A percentile compares a stretch with the other conserved stretches of the same genome.
These are phyloP conservation scores for Pipa parva DNA, from an alignment of 2,113 vertebrate species.

Conservation along the genomic window DNA sequence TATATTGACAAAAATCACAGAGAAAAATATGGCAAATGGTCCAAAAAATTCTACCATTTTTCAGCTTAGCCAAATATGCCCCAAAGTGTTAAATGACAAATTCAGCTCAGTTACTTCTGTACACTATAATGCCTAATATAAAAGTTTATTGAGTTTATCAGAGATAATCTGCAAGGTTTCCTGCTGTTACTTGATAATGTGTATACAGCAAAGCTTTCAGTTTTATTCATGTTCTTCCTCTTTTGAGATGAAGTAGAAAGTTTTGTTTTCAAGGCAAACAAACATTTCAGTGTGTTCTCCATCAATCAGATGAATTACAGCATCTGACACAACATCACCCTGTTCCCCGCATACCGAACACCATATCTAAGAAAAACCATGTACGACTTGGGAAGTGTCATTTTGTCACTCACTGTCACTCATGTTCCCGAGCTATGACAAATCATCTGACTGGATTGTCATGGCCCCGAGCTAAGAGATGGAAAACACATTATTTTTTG, in stretches of 20 bases:
- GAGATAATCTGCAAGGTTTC: too few relatives aligned
- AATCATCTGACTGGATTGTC: constrained; percentile 14
- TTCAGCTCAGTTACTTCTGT: too few relatives aligned
- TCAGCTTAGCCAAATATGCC: too few relatives aligned
- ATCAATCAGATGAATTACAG: constrained; percentile 23
- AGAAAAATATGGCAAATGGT: too few relatives aligned
- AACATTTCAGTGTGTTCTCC: neutral
- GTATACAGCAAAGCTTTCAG: neutral
- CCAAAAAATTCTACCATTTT: too few relatives aligned
- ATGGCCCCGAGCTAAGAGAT: constrained; percentile 1
- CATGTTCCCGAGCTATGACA: neutral
- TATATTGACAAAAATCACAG: too few relatives aligned
- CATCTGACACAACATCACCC: constrained; percentile 25
- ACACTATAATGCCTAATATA: too few relatives aligned
- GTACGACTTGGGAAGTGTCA: constrained; percentile 7
- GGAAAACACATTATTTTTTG: constrained; percentile 12
- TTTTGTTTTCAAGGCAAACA: constrained; percentile 34
- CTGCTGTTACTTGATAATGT: neutral
- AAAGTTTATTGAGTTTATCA: too few relatives aligned
- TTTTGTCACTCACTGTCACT: constrained; percentile 26
- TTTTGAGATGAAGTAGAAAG: neutral
- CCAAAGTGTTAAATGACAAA: too few relatives aligned
- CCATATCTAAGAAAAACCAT: constrained; percentile 1
- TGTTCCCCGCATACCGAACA: constrained; percentile 1
- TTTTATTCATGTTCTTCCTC: neutral